A percentile compares a stretch with the other conserved stretches of the same genome.
phyloP scores from a whole-genome alignment of 2,888 invertebrate species.

The Masnerella sp. region DNA sequence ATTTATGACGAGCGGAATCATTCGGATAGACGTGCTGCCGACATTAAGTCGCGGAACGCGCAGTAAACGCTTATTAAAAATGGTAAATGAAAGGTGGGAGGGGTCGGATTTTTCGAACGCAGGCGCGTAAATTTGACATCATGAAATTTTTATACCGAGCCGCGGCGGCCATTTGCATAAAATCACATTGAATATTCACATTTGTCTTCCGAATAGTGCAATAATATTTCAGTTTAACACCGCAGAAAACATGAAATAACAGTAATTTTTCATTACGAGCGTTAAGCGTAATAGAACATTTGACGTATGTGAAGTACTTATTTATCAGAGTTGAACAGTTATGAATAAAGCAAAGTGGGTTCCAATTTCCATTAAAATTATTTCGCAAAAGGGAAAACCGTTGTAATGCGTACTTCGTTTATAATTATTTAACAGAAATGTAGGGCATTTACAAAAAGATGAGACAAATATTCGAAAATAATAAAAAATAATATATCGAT shows the following conservation, averaged over 20 bases:
- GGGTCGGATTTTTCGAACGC: background rate
- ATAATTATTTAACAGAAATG: too few relatives aligned
- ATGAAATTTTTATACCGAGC: slow-evolving; percentile 26
- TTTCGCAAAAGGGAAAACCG: too few relatives aligned
- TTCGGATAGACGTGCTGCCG: slow-evolving; percentile 33
- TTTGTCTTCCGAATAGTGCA: slow-evolving; percentile 38
- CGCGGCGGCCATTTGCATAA: slow-evolving; percentile 37
- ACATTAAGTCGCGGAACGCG: slow-evolving; percentile 36
- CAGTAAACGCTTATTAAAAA: slow-evolving; percentile 45
- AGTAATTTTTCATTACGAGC: slow-evolving; percentile 44
- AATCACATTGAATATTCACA: slow-evolving; percentile 50
- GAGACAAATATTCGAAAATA: too few relatives aligned
- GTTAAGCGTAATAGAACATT: slow-evolving; percentile 25
- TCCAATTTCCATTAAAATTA: slow-evolving; percentile 13
- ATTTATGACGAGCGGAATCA: slow-evolving; percentile 47
- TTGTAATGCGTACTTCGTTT: too few relatives aligned
- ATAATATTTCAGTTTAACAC: slow-evolving; percentile 46
- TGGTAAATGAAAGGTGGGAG: slow-evolving; percentile 5
- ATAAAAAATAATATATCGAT: too few relatives aligned
- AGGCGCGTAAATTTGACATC: slow-evolving; percentile 37
- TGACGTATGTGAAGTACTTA: slow-evolving; percentile 29
- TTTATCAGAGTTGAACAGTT: slow-evolving; percentile 26
- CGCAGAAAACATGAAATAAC: slow-evolving; percentile 36
- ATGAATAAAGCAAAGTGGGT: slow-evolving; percentile 13
- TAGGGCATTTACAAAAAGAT: too few relatives aligned